Evolutionary conservation across 2,888 invertebrate species (phyloP), one percentile per base, ranked within the genome.

Genomic region (Clostera curtula): DNA sequence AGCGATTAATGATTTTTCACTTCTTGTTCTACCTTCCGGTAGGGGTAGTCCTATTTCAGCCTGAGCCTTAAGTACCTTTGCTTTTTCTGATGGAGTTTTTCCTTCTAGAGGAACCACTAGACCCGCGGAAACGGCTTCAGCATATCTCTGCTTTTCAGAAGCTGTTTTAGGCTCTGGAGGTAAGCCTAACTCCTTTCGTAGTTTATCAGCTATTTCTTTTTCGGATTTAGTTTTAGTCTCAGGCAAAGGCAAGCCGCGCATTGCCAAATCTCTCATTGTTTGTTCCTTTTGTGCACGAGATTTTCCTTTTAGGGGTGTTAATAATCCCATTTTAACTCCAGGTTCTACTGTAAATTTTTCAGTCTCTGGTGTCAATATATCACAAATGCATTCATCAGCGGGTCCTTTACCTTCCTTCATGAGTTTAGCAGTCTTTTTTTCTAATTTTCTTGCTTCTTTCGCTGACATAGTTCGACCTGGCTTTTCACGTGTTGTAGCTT

Each of bases 351-450:
- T 24, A 27, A 14, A 8, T n/a, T 7, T 21, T 29, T 29, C 41
- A 5, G 31, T 24, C 22, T 48, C 43, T 25, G 50, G 47, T 18
- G 50, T 47, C 13, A 55, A 31, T 9, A 55, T 32, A n/a, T 34
- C 43, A 26, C 54, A 54, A 23, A 56, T 52, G 16, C 56, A 56
- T 34, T 56, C 52, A 21, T 56, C 47, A 23, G 35, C 45, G 5
- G 56, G 54, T 1, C 56, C 56, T 29, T 44, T 50, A 1, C 42
- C 45, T 36, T 56, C 56, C 35, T 46, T 52, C n/a, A 54, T 28
- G 7, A 29, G 9, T 38, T 50, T 56, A 4, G 40, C 41, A 5
- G 56, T 54, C 42, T 41, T 35, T 12, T 29, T 27, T 10, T 43
- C 42, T 9, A 43, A 12, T 25, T 38, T 35, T n/a, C 4, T 12